These are phyloP conservation scores for Chymomyza costata DNA, from an alignment of 1,140 invertebrate genomes.

Conservation along the genomic window DNA sequence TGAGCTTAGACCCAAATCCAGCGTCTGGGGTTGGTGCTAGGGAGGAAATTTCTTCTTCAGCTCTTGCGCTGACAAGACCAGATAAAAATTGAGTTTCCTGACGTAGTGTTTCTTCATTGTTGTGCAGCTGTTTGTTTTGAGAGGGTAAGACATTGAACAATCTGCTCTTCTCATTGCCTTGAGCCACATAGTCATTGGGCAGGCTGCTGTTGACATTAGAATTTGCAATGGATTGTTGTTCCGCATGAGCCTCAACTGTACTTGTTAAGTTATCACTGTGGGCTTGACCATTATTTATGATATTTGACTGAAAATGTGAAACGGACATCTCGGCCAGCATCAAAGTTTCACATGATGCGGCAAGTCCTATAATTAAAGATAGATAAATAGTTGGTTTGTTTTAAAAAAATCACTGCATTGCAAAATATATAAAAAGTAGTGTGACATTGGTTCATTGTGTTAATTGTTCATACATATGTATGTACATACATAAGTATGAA, in stretches of 20 bases:
- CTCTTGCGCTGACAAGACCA: conserved; percentile 4
- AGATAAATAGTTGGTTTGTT: not conserved
- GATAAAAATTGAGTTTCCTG: too few species aligned
- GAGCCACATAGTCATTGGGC: not conserved
- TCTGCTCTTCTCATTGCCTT: too few species aligned
- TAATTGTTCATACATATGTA: too few species aligned
- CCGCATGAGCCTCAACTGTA: conserved; percentile 10
- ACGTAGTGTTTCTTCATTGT: too few species aligned
- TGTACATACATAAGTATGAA: too few species aligned
- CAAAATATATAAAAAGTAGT: too few species aligned
- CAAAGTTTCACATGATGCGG: conserved; percentile 76
- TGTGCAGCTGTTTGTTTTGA: too few species aligned
- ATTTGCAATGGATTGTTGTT: conserved; percentile 19
- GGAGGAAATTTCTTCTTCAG: too few species aligned
- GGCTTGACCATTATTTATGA: conserved; percentile 56
- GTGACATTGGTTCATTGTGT: too few species aligned
- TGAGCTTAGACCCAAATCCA: conserved; percentile 7
- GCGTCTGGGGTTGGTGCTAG: conserved; percentile 10
- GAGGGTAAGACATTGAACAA: too few species aligned
- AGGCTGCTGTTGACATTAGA: conserved; percentile 8
- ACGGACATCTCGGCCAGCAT: conserved; percentile 67
- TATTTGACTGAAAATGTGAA: conserved; percentile 49
- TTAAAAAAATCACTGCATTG: not conserved
- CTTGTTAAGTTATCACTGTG: conserved; percentile 54
- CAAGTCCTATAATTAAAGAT: conserved; percentile 72